Evolutionary conservation across 2,888 invertebrate genomes (phyloP), one percentile per base, ranked within the genome.

Genomic region (Dichetophora obliterata): DNA sequence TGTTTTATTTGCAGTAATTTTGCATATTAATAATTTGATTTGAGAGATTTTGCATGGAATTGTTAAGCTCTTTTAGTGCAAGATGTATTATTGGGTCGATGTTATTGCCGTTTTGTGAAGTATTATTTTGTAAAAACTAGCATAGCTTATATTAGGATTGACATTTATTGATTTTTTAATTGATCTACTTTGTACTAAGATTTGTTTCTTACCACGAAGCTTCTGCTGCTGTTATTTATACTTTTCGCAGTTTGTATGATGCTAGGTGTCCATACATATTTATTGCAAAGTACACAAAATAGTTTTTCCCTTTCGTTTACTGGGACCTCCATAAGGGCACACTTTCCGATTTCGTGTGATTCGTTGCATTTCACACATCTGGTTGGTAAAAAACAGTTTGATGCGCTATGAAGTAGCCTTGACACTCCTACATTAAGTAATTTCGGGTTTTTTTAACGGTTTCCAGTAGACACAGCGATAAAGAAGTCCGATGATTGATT

Each of bases 21-120:
- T n/a, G n/a, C n/a, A n/a, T n/a, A n/a, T n/a, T n/a, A n/a, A n/a
- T 63, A 24, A 76, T 31, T 65, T 78, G 78, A 27, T 70, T 76
- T n/a, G 73, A 65, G n/a, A 76, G 54, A 52, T 66, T 78, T 24
- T 74, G 24, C 22, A 78, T 65, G 0, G 76, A 69, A 0, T 71
- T 34, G 24, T 75, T 61, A 16, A 76, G 71, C 50, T 78, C 66
- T 54, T 65, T 61, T 5, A 76, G n/a, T n/a, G n/a, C n/a, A n/a
- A n/a, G n/a, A n/a, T n/a, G n/a, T n/a, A n/a, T n/a, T n/a, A n/a
- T n/a, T n/a, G n/a, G n/a, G n/a, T n/a, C n/a, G n/a, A n/a, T n/a
- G n/a, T n/a, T n/a, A n/a, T n/a, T n/a, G n/a, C 19, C 6, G 54
- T 50, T 57, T 22, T 61, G 19, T 24, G 16, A 11, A 65, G 34